A percentile compares a stretch with the other conserved stretches of the same genome.
Evolutionary conservation across 2,888 invertebrate species (phyloP).

Genomic region (Barypeithes pellucidus): DNA sequence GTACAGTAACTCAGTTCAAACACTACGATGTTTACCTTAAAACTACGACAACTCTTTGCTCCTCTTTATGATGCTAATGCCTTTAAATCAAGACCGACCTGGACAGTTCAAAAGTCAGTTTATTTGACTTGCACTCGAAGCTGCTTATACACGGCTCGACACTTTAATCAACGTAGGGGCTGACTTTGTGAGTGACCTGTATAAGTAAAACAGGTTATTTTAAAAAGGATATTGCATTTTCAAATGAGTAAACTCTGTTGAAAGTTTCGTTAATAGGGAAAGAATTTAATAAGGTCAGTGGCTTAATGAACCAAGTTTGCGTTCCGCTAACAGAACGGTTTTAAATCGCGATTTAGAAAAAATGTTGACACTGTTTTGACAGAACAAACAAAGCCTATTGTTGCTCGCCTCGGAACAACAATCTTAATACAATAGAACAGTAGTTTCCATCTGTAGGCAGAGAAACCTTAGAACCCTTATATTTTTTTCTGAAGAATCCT

Average conservation of each 20-base stretch:
- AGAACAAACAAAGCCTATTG: no score
- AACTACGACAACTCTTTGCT: background rate
- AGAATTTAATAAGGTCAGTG: background rate
- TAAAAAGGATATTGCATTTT: slow-evolving; percentile 12
- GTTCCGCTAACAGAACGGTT: no score
- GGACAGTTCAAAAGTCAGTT: background rate
- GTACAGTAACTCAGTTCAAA: no score
- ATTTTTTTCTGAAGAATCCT: no score
- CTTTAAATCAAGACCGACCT: slow-evolving; percentile 1
- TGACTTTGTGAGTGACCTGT: slow-evolving; percentile 9
- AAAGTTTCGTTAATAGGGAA: background rate
- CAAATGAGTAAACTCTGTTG: background rate
- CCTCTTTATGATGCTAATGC: slow-evolving; percentile 15
- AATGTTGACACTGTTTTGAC: no score
- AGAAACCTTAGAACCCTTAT: no score
- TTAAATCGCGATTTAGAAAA: no score
- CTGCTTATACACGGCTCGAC: background rate
- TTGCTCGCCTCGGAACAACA: no score
- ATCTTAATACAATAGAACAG: no score
- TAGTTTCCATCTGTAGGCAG: no score
- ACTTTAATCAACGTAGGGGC: slow-evolving; percentile 7
- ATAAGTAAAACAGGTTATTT: background rate
- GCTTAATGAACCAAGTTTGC: background rate
- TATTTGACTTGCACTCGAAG: slow-evolving; percentile 21
- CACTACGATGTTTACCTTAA: background rate